Evolutionary conservation across 2,888 invertebrate genomes (phyloP), one percentile per base, ranked within the genome.

Genomic region (Mimumesa dahlbomi): DNA sequence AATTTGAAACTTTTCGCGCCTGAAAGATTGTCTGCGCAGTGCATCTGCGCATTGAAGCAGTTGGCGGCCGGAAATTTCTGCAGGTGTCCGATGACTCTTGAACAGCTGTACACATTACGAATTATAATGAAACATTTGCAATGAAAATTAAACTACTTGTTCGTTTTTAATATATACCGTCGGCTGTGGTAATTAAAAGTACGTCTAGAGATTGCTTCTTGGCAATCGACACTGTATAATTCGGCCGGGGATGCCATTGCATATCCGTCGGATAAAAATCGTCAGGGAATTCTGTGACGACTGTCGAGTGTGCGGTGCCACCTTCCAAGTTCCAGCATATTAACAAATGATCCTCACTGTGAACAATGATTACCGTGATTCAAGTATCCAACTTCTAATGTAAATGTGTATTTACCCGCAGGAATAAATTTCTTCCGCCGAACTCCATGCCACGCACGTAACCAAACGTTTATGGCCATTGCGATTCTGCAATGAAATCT

Each of bases 361-460:
- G 50, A 36, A 42, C 13, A 45, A 59, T n/a, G n/a, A n/a, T n/a
- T n/a, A n/a, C n/a, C n/a, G n/a, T n/a, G n/a, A n/a, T n/a, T n/a
- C n/a, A n/a, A n/a, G n/a, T n/a, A n/a, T n/a, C n/a, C n/a, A n/a
- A n/a, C 64, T 19, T 46, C 38, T n/a, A 9, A 13, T 34, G 6
- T 45, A 16, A 21, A 36, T 0, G 0, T 18, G 52, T 57, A 50
- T 65, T 89, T 89, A 96, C 97, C 96, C 95, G 83, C 95, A 95
- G 19, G 97, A 97, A 90, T 95, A 96, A 48, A 98, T 94, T 89
- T 98, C 98, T 89, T 98, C 98, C 22, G 96, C 94, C 80, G 94
- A 96, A 88, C 95, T 95, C 98, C 98, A 99, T 77, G 95, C 95
- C 11, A 97, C 94, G 88, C 97, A 97, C 67, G 96, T 95, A 9